Conservation (phyloP, 2,797 vertebrate genomes). For the Diplodus puntazzo region DNA sequence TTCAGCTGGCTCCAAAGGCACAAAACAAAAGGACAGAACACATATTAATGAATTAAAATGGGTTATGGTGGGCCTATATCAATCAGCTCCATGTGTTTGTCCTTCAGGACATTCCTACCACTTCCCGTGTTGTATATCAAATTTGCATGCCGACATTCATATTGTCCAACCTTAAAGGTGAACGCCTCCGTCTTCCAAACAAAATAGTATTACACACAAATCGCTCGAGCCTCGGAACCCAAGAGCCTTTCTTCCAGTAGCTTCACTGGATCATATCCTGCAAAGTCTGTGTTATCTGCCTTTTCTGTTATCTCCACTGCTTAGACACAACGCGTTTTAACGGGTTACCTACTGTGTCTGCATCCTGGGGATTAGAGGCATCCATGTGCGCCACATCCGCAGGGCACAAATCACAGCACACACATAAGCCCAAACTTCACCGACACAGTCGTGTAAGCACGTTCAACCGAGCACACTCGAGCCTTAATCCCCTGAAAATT, state of each 20-base stretch:
- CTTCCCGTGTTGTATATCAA: not conserved
- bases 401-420: constrained; percentile 38
- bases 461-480: constrained; percentile 32
- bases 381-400: constrained; percentile 28
- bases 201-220: constrained; percentile 14
- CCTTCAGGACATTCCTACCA: not conserved
- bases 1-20: no score
- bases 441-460: constrained; percentile 22
- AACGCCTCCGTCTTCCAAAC: not conserved
- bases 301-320: constrained; percentile 55
- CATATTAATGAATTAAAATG: no score
- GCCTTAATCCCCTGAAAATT: constrained; percentile 37
- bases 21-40: no score
- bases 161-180: not conserved
- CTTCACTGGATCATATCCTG: constrained; percentile 56
- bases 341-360: constrained; percentile 41
- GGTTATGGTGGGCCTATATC: not conserved
- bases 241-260: constrained; percentile 15
- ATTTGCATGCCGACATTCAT: not conserved
- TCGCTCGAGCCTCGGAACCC: not conserved
- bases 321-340: constrained; percentile 45
- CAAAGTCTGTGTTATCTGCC: constrained; percentile 49
- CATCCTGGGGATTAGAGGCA: constrained; percentile 54
- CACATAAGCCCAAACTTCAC: constrained; percentile 15
- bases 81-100: not conserved